phyloP scores from a whole-genome alignment of 1,140 invertebrate genomes.

The Oedothorax gibbosus region DNA sequence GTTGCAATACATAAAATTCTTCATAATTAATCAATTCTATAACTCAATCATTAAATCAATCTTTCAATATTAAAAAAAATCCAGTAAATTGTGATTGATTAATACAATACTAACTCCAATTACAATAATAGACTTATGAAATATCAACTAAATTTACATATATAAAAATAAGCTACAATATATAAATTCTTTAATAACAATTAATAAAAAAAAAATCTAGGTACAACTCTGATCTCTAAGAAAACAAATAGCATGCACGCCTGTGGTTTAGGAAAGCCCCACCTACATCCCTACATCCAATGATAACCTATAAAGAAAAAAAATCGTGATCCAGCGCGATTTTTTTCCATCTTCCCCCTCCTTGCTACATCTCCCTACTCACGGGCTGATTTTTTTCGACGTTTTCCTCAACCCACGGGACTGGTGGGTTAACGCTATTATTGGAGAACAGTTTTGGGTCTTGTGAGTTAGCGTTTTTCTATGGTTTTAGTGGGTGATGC shows the following conservation, averaged over 20 bases:
- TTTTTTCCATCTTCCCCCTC: slow-evolving; percentile 22
- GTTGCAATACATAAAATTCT: no score
- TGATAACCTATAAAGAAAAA: slow-evolving; percentile 39
- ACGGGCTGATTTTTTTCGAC: slow-evolving; percentile 29
- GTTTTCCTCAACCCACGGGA: no score
- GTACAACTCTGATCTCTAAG: neutral
- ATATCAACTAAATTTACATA: no score
- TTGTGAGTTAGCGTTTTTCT: no score
- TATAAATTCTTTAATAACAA: neutral
- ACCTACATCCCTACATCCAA: slow-evolving; percentile 34
- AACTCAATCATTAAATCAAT: no score
- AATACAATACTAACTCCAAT: neutral
- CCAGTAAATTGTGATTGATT: neutral
- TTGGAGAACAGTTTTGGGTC: no score
- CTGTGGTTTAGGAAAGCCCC: slow-evolving; percentile 28
- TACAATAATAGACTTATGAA: no score
- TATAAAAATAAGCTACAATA: neutral
- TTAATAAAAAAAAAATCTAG: neutral
- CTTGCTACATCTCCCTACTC: slow-evolving; percentile 12
- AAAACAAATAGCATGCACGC: neutral
- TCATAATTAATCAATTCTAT: no score
- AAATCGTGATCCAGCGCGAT: slow-evolving; percentile 37
- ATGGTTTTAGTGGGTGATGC: no score
- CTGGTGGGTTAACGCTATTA: no score
- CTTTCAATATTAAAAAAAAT: no score